Evolutionary conservation across 2,888 invertebrate species (phyloP).

Genomic region (Callyntrura sp.): DNA sequence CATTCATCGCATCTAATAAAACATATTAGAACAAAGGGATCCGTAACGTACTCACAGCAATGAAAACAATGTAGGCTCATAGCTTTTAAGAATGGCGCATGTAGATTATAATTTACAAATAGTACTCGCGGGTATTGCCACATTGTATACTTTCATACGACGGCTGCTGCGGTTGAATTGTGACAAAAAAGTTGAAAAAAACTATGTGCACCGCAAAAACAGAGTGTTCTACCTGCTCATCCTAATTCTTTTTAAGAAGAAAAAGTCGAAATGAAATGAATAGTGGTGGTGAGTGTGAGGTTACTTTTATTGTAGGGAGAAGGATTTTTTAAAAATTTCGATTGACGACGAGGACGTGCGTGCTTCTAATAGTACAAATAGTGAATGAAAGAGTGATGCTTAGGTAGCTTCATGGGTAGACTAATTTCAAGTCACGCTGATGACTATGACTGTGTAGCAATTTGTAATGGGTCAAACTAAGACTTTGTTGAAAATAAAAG

Average conservation of each 20-base stretch:
- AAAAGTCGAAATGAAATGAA: background rate
- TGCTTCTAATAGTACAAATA: background rate
- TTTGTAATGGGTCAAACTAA: background rate
- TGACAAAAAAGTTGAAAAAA: conserved; percentile 29
- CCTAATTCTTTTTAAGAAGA: background rate
- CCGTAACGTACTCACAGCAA: no score
- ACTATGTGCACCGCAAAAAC: background rate
- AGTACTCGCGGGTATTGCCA: no score
- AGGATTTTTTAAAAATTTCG: no score
- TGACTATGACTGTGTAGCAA: no score
- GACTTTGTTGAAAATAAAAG: background rate
- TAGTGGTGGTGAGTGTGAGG: background rate
- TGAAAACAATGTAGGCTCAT: no score
- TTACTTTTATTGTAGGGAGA: no score
- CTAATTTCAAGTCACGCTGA: no score
- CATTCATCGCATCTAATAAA: no score
- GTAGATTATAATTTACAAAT: no score
- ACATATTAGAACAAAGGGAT: no score
- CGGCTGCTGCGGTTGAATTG: conserved; percentile 23
- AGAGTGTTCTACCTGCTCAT: conserved; percentile 28
- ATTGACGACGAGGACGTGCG: background rate
- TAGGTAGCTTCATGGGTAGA: background rate
- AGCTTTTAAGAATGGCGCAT: no score
- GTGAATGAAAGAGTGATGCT: background rate
- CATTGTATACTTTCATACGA: background rate